Percentiles rank a stretch among this genome's conserved stretches.
Conservation (phyloP, 1,140 invertebrate genomes). For the Orchestia grillus region DNA sequence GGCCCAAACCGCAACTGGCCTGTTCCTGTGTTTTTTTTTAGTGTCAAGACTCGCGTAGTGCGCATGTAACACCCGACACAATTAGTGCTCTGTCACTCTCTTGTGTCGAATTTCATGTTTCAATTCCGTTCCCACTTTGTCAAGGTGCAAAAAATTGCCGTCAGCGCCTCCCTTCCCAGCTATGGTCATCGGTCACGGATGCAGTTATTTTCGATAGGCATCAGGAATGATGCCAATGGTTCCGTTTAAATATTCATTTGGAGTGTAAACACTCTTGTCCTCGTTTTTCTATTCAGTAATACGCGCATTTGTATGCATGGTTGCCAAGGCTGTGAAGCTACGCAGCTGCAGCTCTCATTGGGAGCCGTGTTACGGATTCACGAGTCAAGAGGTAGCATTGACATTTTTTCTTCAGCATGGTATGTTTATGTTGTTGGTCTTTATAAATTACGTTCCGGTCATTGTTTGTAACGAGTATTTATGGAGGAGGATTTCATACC, state of each 20-base stretch:
- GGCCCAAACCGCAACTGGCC: not conserved
- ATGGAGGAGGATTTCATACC: not conserved
- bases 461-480: not conserved
- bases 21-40: not conserved
- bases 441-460: not conserved
- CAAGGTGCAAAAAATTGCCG: not conserved
- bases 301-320: not conserved
- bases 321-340: not conserved
- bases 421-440: not conserved
- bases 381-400: not conserved
- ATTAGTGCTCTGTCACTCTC: not conserved
- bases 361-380: not conserved
- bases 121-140: not conserved
- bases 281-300: not conserved
- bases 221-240: not conserved
- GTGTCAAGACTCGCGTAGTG: not conserved
- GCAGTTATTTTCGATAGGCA: not conserved
- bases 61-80: not conserved
- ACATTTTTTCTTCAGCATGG: not conserved
- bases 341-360: not conserved
- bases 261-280: not conserved
- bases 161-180: not conserved
- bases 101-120: not conserved
- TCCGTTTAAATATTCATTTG: not conserved
- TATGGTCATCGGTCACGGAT: not conserved